Conservation (phyloP, 2,888 invertebrate species). For the Hesperia comma region DNA sequence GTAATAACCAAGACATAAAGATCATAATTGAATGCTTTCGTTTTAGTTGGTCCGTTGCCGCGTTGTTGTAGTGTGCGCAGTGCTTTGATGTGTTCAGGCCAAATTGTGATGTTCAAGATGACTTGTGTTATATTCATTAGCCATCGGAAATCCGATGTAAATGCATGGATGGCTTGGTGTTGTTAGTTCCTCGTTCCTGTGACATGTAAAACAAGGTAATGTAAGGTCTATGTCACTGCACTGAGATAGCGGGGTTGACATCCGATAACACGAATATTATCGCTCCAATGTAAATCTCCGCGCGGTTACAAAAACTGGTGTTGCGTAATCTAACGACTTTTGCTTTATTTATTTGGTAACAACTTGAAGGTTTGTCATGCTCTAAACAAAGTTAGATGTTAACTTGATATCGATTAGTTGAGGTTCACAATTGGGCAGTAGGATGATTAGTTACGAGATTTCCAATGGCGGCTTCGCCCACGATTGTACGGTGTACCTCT, state of each 20-base stretch:
- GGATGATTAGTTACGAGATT: no score
- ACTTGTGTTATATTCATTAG: conserved; percentile 4
- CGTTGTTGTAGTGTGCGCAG: no score
- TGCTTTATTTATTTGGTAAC: not conserved
- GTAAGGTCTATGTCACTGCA: conserved; percentile 67
- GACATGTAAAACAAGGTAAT: conserved; percentile 29
- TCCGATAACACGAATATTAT: conserved; percentile 63
- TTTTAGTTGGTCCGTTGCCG: no score
- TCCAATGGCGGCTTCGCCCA: no score
- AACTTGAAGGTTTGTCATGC: not conserved
- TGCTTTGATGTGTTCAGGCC: no score
- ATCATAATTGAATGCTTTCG: no score
- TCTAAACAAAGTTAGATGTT: not conserved
- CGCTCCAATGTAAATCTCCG: conserved; percentile 44
- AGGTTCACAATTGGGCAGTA: no score
- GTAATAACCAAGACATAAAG: no score
- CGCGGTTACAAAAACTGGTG: conserved; percentile 40
- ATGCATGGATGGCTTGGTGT: no score
- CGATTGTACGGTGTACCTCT: no score
- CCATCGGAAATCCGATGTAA: conserved; percentile 11
- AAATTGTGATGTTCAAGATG: no score
- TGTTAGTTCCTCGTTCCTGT: not conserved
- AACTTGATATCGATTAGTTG: not conserved
- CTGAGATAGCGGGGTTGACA: conserved; percentile 61
- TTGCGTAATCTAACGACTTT: conserved; percentile 42